These are phyloP conservation scores for Pollimyrus isidori DNA, from an alignment of 2,113 vertebrate species.

Conservation along the genomic window DNA sequence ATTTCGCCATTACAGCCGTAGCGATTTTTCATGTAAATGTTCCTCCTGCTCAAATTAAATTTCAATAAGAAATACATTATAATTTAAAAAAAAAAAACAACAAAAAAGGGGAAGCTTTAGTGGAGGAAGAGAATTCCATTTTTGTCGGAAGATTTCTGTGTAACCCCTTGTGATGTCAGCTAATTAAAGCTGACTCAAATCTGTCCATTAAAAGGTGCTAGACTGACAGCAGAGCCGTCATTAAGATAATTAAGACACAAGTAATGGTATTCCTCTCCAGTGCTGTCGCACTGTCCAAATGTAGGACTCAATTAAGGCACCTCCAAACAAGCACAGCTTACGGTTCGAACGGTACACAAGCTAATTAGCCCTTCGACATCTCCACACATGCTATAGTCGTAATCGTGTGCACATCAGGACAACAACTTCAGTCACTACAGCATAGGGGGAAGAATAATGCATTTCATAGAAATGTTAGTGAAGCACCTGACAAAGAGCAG, in stretches of 20 bases:
- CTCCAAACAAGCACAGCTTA: neutral
- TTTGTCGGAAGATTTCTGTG: neutral
- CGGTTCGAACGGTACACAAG: neutral
- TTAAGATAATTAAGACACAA: conserved; percentile 31
- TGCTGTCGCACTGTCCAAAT: neutral
- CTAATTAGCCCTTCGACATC: neutral
- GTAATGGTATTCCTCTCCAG: conserved; percentile 20
- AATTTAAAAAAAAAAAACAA: neutral
- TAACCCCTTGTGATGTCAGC: conserved; percentile 14
- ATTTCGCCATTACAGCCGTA: neutral
- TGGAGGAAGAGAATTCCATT: neutral
- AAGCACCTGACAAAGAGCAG: neutral
- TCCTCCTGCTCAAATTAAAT: neutral
- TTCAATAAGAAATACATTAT: conserved; percentile 6
- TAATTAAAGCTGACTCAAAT: conserved; percentile 35
- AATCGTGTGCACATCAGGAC: neutral
- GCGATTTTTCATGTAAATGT: neutral
- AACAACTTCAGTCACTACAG: neutral
- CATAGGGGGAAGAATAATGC: neutral
- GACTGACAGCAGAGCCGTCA: conserved; percentile 28
- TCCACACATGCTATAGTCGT: neutral
- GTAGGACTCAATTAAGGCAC: neutral
- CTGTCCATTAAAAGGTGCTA: conserved; percentile 23
- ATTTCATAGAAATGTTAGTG: neutral
- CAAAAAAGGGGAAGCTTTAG: too few relatives aligned